Evolutionary conservation across 1,140 invertebrate genomes (phyloP), one percentile per base, ranked within the genome.

Genomic region (Panulirus ornatus): DNA sequence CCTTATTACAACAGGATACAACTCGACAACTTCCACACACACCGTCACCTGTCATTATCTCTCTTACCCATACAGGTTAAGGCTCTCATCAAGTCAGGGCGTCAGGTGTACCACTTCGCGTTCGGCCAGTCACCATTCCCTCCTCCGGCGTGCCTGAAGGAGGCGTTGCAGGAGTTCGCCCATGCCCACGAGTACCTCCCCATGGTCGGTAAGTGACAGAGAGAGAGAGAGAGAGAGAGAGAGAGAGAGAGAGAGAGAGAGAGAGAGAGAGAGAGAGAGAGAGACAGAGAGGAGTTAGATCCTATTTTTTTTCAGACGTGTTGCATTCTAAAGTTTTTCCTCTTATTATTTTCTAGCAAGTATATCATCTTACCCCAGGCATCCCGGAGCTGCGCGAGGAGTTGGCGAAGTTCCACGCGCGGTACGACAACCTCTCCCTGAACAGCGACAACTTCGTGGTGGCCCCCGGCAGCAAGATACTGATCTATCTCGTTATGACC

Each of bases 91-190:
- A 90, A 58, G 73, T 58, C 82, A 1, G 91, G 91, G n/a, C 27
- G 76, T 34, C 51, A 88, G 16, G 75, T 92, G 27, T 40, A 30
- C 76, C 87, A 92, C 75, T 90, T 92, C 42, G 91, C 71, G n/a
- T 92, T 92, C 70, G 91, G 91, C 2, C 91, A 90, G 87, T 92
- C 91, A 2, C 91, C 91, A 16, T 92, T 92, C 75, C 91, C 91
- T 2, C 38, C 70, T 30, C 91, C 91, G 0, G 73, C 63, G 22
- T 89, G 86, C 27, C 30, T 92, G 63, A 70, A 40, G n/a, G 36
- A 79, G 51, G 87, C 71, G 5, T 36, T 92, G 51, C 44, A 86
- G 40, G 76, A 92, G n/a, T 81, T 40, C 63, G 73, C 83, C 22
- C 91, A 86, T 27, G 47, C 42, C 6, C 54, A 84, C 40, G 82